Base-by-base conservation (phyloP, 2,113 vertebrate genomes). In the Pipa parva region DNA sequence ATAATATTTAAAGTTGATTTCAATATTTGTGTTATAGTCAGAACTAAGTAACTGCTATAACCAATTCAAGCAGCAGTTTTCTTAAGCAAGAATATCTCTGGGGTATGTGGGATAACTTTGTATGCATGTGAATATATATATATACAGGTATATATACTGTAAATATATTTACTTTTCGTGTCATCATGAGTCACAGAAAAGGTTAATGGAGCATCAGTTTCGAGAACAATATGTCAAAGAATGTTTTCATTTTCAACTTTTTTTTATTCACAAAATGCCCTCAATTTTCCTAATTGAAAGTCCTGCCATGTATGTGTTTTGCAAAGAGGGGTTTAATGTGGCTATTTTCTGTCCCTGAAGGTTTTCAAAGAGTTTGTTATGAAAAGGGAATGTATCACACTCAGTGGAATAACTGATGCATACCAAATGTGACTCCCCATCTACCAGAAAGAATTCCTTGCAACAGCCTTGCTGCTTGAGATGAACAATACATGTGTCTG, bases 401-500 rank as follows among this genome's bases (percentile, higher is more conserved):
- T 79, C 42, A 39, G 61, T 74, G 54, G 54, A 79, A 72, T 74
- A 78, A 67, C 67, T 77, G 62, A 73, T 78, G 71, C 76, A 50
- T 78, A 64, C 79, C 71, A 71, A 78, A 82, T 75, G 55, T 26
- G 61, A 54, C 64, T 66, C 49, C 76, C 18, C 71, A 78, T 77
- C 76, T 74, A 74, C 28, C 26, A 69, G 73, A 78, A 76, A 80
- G 76, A 81, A 80, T 73, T 61, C 37, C 71, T 81, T 28, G 5
- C 46, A 69, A 49, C 69, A 72, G 71, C 77, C 72, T 75, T 25
- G 2, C 63, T 74, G 67, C 71, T 63, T 75, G 57, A 31, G 68
- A 55, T 77, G 74, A 76, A 75, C 78, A 70, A 62, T 73, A 59
- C 71, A 78, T 84, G 79, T 84, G 78, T 84, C 78, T 82, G 69